A percentile compares a stretch with the other conserved stretches of the same genome.
Evolutionary conservation across 2,797 vertebrate species (phyloP).

Genomic region (Erethizon dorsatum): DNA sequence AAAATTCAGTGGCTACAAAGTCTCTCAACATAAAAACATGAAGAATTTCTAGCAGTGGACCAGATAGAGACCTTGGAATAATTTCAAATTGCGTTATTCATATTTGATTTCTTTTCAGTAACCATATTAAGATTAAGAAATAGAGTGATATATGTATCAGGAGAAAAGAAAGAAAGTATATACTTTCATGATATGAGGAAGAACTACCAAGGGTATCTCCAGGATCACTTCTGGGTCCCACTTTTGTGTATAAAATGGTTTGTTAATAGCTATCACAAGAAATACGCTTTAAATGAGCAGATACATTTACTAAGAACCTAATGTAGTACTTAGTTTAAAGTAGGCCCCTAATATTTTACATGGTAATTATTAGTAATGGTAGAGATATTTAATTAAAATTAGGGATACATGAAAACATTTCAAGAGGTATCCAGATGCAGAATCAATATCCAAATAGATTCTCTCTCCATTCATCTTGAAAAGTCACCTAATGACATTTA

Average conservation of each 20-base stretch:
- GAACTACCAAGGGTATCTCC: neutral
- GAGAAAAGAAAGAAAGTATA: slow-evolving; percentile 1
- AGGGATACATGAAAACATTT: neutral
- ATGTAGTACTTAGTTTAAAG: slow-evolving; percentile 4
- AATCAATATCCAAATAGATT: neutral
- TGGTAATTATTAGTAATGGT: neutral
- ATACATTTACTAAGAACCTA: slow-evolving; percentile 29
- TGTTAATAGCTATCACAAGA: neutral
- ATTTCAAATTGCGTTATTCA: slow-evolving; percentile 37
- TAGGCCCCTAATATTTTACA: neutral
- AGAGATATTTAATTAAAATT: slow-evolving; percentile 55
- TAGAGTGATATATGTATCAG: neutral
- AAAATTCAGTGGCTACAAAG: neutral
- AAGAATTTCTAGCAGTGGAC: neutral
- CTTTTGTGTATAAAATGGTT: slow-evolving; percentile 35
- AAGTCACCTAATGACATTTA: no score
- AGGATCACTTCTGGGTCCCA: neutral
- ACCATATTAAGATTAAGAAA: slow-evolving; percentile 51
- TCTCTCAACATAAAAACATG: neutral
- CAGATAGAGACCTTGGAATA: neutral
- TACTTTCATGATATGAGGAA: neutral
- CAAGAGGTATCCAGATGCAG: neutral
- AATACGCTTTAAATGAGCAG: slow-evolving; percentile 53
- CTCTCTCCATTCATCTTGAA: neutral
- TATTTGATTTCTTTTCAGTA: neutral